These are phyloP conservation scores for Scolopax bukidnonensis DNA, from an alignment of 2,797 vertebrate genomes.

Conservation along the genomic window DNA sequence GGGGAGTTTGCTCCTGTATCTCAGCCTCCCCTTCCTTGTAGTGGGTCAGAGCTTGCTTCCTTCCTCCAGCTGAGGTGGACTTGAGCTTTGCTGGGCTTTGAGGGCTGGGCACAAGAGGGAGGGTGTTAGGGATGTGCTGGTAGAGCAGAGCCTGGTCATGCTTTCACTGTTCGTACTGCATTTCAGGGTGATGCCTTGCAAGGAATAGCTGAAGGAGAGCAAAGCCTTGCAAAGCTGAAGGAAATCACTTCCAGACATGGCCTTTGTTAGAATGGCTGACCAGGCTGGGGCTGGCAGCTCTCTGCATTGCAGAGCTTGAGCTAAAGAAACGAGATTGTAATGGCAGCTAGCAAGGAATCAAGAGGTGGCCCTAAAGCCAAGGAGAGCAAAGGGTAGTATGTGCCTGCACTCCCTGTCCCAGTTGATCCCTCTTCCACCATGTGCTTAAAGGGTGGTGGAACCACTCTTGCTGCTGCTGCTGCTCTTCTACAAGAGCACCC, in stretches of 20 bases:
- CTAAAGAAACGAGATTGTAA: background rate
- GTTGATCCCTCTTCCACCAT: background rate
- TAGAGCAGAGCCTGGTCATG: fast-evolving
- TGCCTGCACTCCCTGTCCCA: background rate
- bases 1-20: background rate
- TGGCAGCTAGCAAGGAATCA: background rate
- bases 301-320: background rate
- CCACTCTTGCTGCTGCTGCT: background rate
- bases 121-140: background rate
- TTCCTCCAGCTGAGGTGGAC: background rate
- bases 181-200: background rate
- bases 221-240: background rate
- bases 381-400: background rate
- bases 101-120: background rate
- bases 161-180: background rate
- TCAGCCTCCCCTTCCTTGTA: background rate
- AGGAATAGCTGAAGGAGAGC: background rate
- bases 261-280: background rate
- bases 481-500: background rate
- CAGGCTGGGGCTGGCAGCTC: background rate
- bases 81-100: background rate
- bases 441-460: background rate
- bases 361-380: background rate
- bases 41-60: background rate
- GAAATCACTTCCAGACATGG: background rate